Conservation (phyloP, 2,797 vertebrate genomes). For the Champsocephalus esox region DNA sequence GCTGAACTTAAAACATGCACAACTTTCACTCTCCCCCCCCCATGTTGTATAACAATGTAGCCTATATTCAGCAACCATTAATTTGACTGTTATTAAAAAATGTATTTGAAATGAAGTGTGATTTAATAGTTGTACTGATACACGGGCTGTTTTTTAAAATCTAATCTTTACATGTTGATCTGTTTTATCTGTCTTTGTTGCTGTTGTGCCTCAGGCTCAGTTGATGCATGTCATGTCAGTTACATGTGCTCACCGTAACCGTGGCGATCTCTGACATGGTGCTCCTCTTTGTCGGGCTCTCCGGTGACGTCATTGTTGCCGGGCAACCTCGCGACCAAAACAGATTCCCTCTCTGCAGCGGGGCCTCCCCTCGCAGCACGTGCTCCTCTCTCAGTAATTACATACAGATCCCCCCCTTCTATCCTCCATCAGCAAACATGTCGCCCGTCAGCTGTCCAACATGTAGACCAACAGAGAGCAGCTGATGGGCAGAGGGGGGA, state of each 20-base stretch:
- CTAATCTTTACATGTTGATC: too few relatives aligned
- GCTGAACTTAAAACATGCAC: too few relatives aligned
- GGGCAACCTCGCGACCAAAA: constrained; percentile 82
- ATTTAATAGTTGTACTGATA: too few relatives aligned
- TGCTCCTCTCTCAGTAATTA: constrained; percentile 14
- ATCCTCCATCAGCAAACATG: constrained; percentile 36
- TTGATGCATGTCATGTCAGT: background rate
- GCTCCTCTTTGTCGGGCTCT: constrained; percentile 67
- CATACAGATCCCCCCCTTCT: constrained; percentile 25
- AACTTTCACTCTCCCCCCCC: too few relatives aligned
- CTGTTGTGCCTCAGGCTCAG: too few relatives aligned
- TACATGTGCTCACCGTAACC: constrained; percentile 30
- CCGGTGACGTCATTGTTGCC: constrained; percentile 82
- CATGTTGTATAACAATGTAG: too few relatives aligned
- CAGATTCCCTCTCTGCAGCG: constrained; percentile 83
- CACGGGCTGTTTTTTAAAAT: too few relatives aligned
- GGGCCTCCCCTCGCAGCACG: constrained; percentile 45
- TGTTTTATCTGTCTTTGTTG: too few relatives aligned
- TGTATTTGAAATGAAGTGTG: too few relatives aligned
- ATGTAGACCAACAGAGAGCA: constrained; percentile 6
- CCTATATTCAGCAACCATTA: too few relatives aligned
- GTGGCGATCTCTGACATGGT: constrained; percentile 35
- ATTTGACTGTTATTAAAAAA: too few relatives aligned
- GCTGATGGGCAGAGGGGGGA: too few relatives aligned
- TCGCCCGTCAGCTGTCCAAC: constrained; percentile 8